Evolutionary conservation across 2,888 invertebrate genomes (phyloP), one percentile per base, ranked within the genome.

Genomic region (Drosophila bunnanda): DNA sequence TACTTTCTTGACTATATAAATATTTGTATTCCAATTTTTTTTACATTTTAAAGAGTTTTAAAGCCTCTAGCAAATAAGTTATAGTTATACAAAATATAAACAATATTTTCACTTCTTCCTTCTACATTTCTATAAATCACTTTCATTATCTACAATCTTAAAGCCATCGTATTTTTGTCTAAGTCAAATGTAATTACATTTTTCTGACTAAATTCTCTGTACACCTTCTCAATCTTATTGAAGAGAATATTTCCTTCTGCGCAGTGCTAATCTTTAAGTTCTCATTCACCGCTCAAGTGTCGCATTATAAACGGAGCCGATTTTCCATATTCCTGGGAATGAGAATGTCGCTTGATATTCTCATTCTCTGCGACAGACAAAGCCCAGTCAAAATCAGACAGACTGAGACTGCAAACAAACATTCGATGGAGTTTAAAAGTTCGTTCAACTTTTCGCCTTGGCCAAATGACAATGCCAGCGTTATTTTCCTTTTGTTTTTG

Each of bases 391-490:
- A 39, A 76, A 70, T 55, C 48, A 67, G 39, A 59, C 46, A 60
- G 30, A 52, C 30, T 66, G 61, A 43, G 38, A 67, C n/a, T 54
- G 43, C 60, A 60, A 52, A 60, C 65, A 56, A 54, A 58, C 56
- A 64, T 48, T 39, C 68, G 44, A 55, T 67, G 67, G 48, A 68
- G 68, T 67, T 67, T 68, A 56, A 67, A 58, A 69, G 70, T 58
- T 68, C 68, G 50, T 68, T 68, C 68, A 68, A 68, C 69, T 69
- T 69, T 69, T 57, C 8, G 67, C 69, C 52, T 59, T 70, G 58
- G 58, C 58, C 34, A 54, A 67, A 46, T 52, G 65, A 74, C 74
- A 66, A 65, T 73, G 44, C 46, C 55, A 48, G 55, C 46, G 22
- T 34, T 65, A 30, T 55, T 55, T 66, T 20, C 38, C 68, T 67